Conservation (phyloP, 64 coral and sea anemone species). For the Pocillopora verrucosa region DNA sequence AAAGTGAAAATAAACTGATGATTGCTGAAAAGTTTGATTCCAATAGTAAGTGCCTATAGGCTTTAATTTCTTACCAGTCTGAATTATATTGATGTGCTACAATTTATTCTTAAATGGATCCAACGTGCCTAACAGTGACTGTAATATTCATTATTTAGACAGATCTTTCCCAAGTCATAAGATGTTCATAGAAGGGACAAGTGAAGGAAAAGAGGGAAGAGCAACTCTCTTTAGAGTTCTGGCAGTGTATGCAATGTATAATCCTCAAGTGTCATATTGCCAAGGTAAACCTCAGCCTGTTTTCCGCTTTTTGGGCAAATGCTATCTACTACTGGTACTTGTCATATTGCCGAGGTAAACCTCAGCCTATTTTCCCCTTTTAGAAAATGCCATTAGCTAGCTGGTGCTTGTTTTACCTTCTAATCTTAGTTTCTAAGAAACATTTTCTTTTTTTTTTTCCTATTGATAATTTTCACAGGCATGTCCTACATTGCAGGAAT, state of each 20-base stretch:
- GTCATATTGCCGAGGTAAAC: too few relatives aligned
- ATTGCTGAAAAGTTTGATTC: too few relatives aligned
- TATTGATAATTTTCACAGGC: constrained; percentile 10
- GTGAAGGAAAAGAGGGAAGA: constrained; percentile 86
- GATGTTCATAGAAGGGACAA: constrained; percentile 80
- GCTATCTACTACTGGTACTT: too few relatives aligned
- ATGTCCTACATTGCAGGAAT: constrained; percentile 93
- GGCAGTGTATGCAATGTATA: constrained; percentile 89
- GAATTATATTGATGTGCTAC: too few relatives aligned
- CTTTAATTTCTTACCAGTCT: too few relatives aligned
- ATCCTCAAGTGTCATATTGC: constrained; percentile 93
- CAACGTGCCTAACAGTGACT: background rate
- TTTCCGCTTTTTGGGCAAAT: too few relatives aligned
- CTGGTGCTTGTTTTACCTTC: background rate
- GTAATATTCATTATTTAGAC: constrained; percentile 42
- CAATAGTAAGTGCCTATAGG: too few relatives aligned
- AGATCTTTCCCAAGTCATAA: constrained; percentile 96
- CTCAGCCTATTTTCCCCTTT: too few relatives aligned
- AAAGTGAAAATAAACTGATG: too few relatives aligned
- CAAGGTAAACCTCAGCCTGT: constrained; percentile 68
- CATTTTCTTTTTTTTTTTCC: background rate
- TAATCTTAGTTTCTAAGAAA: background rate
- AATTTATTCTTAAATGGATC: background rate
- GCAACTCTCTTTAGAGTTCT: constrained; percentile 86
- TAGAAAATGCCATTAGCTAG: too few relatives aligned